Evolutionary conservation across 2,797 vertebrate genomes (phyloP).

Genomic region (Poeciliopsis paucimaculata): DNA sequence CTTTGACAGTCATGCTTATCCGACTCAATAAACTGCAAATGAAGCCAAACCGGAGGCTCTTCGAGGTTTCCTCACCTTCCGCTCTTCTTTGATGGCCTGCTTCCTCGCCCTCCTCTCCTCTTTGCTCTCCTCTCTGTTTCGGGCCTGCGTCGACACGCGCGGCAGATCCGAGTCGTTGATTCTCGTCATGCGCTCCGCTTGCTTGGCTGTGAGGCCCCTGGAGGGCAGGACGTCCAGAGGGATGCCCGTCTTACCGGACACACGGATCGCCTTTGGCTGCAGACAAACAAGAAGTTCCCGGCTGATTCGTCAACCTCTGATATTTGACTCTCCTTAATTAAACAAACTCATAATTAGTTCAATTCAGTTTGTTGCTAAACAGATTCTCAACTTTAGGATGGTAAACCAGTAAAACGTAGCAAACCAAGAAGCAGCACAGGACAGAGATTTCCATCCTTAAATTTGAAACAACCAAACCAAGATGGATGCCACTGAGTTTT

Average conservation of each 20-base stretch:
- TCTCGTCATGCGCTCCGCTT: conserved; percentile 88
- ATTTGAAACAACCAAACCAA: not conserved
- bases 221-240: conserved; percentile 87
- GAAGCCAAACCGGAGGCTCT: not conserved
- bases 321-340: not conserved
- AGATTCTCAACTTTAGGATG: not conserved
- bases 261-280: conserved; percentile 84
- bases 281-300: not conserved
- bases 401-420: not conserved
- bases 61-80: conserved; percentile 82
- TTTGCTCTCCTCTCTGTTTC: conserved; percentile 83
- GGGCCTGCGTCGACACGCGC: conserved; percentile 81
- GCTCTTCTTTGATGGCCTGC: conserved; percentile 88
- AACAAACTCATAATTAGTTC: not conserved
- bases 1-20: not conserved
- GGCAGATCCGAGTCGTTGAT: conserved; percentile 91
- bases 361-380: not conserved
- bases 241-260: conserved; percentile 91
- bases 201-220: conserved; percentile 85
- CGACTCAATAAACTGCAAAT: not conserved
- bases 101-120: conserved; percentile 89
- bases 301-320: not conserved
- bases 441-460: not conserved
- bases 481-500: not conserved
- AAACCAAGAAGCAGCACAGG: not conserved